Conservation (phyloP, 2,113 vertebrate species). For the Sinosuthora webbiana region DNA sequence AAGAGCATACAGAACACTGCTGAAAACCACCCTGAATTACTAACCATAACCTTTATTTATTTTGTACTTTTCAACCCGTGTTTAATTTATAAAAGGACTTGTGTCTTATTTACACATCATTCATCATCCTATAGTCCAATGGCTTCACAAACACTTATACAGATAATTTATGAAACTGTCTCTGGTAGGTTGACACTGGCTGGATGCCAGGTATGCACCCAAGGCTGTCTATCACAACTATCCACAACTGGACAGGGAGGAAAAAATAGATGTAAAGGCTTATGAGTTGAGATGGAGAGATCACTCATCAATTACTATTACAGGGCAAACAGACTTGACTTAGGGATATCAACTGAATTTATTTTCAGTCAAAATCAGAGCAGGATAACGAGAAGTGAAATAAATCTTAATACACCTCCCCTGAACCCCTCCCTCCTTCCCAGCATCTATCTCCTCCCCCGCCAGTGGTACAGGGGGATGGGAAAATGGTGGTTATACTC, state of each 20-base stretch:
- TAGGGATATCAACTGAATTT: neutral
- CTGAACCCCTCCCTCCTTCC: neutral
- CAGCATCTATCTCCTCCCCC: fast-evolving
- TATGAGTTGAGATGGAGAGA: neutral
- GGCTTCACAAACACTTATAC: neutral
- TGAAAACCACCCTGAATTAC: neutral
- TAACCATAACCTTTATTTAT: neutral
- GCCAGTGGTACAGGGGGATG: neutral
- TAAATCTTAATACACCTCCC: neutral
- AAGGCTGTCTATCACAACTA: neutral
- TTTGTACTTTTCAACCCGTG: neutral
- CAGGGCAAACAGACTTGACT: neutral
- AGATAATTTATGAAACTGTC: neutral
- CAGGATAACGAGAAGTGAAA: neutral
- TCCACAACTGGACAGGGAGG: neutral
- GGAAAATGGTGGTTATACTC: neutral
- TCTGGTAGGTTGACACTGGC: neutral
- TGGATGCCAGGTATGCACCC: neutral
- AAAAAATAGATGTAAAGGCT: neutral
- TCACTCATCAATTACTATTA: neutral
- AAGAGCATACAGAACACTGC: neutral
- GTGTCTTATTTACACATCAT: neutral
- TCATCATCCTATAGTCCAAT: neutral
- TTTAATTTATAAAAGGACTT: neutral
- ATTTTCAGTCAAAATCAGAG: neutral